These are phyloP conservation scores for Rhea pennata DNA, from an alignment of 2,113 vertebrate species.

Conservation along the genomic window DNA sequence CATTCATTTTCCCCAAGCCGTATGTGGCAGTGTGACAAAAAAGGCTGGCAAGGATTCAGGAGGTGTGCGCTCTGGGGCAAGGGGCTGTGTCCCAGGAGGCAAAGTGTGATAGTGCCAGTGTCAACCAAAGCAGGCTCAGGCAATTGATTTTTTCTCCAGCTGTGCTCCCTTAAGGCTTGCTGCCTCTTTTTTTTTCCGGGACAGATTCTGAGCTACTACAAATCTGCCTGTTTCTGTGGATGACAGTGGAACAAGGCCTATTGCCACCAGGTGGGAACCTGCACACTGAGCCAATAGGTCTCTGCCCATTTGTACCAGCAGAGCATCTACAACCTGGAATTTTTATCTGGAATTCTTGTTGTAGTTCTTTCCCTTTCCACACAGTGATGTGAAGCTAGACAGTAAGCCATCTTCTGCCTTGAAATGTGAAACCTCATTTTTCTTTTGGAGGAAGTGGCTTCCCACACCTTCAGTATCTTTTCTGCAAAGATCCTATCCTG, in stretches of 20 bases:
- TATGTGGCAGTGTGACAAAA: not conserved
- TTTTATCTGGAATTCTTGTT: not conserved
- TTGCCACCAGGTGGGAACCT: not conserved
- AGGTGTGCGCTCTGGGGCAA: not conserved
- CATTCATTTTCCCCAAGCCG: not conserved
- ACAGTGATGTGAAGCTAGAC: not conserved
- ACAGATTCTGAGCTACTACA: not conserved
- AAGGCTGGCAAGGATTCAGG: accelerated
- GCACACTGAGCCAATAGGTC: not conserved
- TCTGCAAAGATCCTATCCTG: not conserved
- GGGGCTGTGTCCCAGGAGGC: not conserved
- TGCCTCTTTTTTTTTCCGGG: not conserved
- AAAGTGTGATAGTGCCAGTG: not conserved
- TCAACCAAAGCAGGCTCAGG: not conserved
- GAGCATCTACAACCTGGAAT: not conserved
- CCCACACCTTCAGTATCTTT: not conserved
- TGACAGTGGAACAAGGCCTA: not conserved
- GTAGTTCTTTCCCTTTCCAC: not conserved
- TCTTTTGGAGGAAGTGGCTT: not conserved
- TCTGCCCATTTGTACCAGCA: not conserved
- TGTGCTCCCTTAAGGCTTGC: not conserved
- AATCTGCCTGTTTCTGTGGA: not conserved
- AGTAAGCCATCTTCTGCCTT: not conserved
- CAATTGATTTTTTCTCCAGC: not conserved
- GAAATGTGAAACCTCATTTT: not conserved